Conservation (phyloP, 2,797 vertebrate species). For the Propithecus perrieri region DNA sequence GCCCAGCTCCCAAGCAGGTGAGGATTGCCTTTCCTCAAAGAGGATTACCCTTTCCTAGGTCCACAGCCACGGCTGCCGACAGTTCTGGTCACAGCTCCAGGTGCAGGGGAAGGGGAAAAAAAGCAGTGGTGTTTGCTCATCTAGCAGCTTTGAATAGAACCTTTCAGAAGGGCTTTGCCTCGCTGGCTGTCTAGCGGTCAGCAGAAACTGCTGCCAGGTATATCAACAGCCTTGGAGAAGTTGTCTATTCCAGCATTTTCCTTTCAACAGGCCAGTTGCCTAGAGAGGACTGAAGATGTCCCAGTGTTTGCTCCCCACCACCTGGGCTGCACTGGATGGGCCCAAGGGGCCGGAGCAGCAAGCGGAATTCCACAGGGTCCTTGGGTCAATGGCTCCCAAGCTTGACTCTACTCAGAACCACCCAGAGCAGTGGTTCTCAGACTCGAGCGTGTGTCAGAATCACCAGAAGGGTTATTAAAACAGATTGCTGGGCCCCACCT, state of each 20-base stretch:
- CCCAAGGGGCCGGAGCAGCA: background rate
- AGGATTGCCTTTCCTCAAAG: background rate
- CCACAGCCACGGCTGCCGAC: background rate
- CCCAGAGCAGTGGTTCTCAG: background rate
- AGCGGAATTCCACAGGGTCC: background rate
- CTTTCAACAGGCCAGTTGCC: background rate
- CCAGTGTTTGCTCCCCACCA: background rate
- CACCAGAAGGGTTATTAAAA: background rate
- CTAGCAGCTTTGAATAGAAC: conserved; percentile 65
- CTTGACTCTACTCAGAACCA: background rate
- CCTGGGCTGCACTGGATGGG: background rate
- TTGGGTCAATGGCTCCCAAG: background rate
- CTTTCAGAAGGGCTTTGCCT: conserved; percentile 78
- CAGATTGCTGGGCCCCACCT: background rate
- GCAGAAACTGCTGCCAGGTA: background rate
- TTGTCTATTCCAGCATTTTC: background rate
- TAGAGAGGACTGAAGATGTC: background rate
- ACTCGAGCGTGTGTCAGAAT: background rate
- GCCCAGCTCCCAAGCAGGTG: background rate
- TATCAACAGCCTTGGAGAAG: conserved; percentile 5
- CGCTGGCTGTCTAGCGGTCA: background rate
- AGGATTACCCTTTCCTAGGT: background rate
- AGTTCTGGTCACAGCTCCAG: conserved; percentile 60
- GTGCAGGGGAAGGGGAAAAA: conserved; percentile 72
- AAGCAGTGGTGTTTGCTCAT: conserved; percentile 40